Evolutionary conservation across 2,797 vertebrate genomes (phyloP).

Genomic region (Rhinichthys osculus): DNA sequence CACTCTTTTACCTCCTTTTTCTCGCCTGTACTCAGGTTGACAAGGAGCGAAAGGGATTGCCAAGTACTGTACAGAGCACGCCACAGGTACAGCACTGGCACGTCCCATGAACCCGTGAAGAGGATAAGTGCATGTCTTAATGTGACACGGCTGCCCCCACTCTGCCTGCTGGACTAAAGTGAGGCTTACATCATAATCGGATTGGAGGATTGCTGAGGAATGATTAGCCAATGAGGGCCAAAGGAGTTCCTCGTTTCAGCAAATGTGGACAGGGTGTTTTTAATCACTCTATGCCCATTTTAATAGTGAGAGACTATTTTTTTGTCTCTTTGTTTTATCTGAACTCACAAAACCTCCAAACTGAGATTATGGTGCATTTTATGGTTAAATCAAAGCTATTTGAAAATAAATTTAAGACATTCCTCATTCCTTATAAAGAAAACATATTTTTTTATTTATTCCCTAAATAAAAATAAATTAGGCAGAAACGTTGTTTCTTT

Average conservation of each 20-base stretch:
- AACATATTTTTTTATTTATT: background rate
- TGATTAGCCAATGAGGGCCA: conserved; percentile 72
- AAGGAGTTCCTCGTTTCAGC: conserved; percentile 53
- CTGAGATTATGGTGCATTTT: background rate
- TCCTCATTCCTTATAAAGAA: background rate
- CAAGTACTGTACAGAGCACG: background rate
- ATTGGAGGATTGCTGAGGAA: conserved; percentile 73
- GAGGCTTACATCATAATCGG: conserved; percentile 73
- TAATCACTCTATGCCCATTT: conserved; percentile 17
- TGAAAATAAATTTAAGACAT: background rate
- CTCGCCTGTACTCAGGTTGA: background rate
- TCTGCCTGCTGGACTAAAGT: conserved; percentile 37
- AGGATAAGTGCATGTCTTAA: conserved; percentile 29
- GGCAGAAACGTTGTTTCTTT: background rate
- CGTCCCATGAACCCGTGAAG: conserved; percentile 3
- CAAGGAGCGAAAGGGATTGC: background rate
- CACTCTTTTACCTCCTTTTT: background rate
- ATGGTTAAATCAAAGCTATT: conserved; percentile 5
- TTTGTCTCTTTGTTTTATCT: background rate
- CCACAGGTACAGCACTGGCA: background rate
- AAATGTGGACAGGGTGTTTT: conserved; percentile 9
- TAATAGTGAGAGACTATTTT: background rate
- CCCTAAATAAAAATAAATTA: background rate
- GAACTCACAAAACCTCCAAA: background rate
- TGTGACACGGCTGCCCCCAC: conserved; percentile 47